Conservation (phyloP, 2,888 invertebrate species). For the Platycheirus rosarum region DNA sequence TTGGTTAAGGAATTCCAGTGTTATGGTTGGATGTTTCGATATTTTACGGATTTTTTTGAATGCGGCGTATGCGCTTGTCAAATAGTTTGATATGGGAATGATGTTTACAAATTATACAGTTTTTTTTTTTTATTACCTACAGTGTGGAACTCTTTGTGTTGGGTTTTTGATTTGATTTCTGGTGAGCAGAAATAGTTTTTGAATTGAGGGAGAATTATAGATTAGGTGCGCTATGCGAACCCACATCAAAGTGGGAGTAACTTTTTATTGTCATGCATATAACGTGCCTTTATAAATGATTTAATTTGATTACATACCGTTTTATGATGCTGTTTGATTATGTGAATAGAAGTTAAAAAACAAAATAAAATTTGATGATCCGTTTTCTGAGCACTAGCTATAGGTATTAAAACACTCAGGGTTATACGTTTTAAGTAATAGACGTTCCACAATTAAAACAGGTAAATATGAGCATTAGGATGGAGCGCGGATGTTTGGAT, state of each 20-base stretch:
- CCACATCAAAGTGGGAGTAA: slow-evolving; percentile 47
- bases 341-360: too few species aligned
- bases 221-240: slow-evolving; percentile 27
- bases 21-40: slow-evolving; percentile 21
- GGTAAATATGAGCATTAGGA: too few species aligned
- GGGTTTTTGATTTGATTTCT: background rate
- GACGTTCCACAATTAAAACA: too few species aligned
- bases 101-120: slow-evolving; percentile 69
- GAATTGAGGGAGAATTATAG: slow-evolving; percentile 25
- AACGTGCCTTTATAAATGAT: too few species aligned
- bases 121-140: slow-evolving; percentile 28
- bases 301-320: too few species aligned
- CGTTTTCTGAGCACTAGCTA: too few species aligned
- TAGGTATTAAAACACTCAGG: too few species aligned
- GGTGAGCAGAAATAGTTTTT: slow-evolving; percentile 42
- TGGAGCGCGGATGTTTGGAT: too few species aligned
- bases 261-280: background rate
- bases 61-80: slow-evolving; percentile 61
- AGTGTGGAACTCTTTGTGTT: slow-evolving; percentile 32
- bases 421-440: too few species aligned
- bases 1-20: slow-evolving; percentile 18
- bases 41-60: slow-evolving; percentile 42
- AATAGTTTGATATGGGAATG: slow-evolving; percentile 65
- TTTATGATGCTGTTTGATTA: too few species aligned
- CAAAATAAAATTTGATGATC: too few species aligned